Base-by-base conservation (phyloP, 2,888 invertebrate genomes). In the Frankliniella fusca region DNA sequence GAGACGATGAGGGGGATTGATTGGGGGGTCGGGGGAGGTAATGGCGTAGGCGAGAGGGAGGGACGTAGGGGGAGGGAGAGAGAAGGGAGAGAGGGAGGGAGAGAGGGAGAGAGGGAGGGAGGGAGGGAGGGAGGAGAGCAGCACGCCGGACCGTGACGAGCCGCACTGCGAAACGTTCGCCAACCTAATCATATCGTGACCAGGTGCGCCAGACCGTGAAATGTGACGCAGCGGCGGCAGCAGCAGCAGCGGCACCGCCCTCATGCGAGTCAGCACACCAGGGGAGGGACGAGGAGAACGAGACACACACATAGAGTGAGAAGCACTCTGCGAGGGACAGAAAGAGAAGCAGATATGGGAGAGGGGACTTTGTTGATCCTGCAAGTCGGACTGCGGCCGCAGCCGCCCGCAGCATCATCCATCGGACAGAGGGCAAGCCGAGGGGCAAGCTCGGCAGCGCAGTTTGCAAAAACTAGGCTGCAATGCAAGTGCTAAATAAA, bases 191-290 rank as follows among this genome's bases (percentile, higher is more conserved):
- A 76, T 76, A 76, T 76, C 70, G 70, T 76, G 70, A 23, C 70
- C 70, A 76, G 70, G 70, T 76, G 70, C 70, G 70, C 70, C 70
- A 76, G 70, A 76, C 70, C 70, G 70, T 76, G 70, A 76, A 76
- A 76, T 76, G 70, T 27, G 70, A 76, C 70, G 70, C 70, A 27
- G 70, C 27, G 12, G 23, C 1, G 61, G 70, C 70, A 0, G 70
- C 9, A 23, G 70, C 23, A 23, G 65, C 9, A n/a, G 70, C 70
- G 61, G 61, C 61, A 61, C 5, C 38, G 38, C 38, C 38, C 38
- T 38, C 38, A 18, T 61, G 61, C 61, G 61, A 54, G 54, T 54
- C 15, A 54, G 54, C 54, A 54, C 54, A 12, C 15, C 54, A 15
- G 61, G 18, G 54, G 54, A 18, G 18, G 54, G 54, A 18, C 15